Percentiles rank a stretch among this genome's conserved stretches.
phyloP scores from a whole-genome alignment of 1,140 invertebrate species.

The Ceratoteleas bidentatus region DNA sequence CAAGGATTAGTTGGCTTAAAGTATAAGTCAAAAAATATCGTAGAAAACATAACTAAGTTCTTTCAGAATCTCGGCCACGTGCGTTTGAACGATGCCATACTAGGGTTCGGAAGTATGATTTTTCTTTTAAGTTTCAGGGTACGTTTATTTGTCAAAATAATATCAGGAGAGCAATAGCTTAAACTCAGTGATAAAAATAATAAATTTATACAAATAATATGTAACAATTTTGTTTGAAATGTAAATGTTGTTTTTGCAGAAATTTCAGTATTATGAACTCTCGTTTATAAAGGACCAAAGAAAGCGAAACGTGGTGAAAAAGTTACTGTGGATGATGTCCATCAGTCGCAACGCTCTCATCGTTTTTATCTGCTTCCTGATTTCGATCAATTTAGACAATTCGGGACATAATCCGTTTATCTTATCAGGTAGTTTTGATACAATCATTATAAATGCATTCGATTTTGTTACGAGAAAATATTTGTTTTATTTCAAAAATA shows the following conservation, averaged over 20 bases:
- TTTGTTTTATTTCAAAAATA: no score
- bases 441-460: no score
- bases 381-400: slow-evolving; percentile 79
- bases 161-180: neutral
- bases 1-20: slow-evolving; percentile 90
- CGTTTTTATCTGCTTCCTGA: slow-evolving; percentile 84
- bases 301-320: slow-evolving; percentile 75
- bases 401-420: slow-evolving; percentile 78
- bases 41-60: slow-evolving; percentile 84
- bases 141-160: slow-evolving; percentile 19
- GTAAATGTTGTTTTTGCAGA: slow-evolving; percentile 80
- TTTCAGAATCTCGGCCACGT: slow-evolving; percentile 82
- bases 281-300: slow-evolving; percentile 65
- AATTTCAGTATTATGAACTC: slow-evolving; percentile 85
- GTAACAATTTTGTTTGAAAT: slow-evolving; percentile 4
- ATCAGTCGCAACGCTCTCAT: slow-evolving; percentile 90
- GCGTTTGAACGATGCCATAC: slow-evolving; percentile 83
- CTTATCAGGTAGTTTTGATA: slow-evolving; percentile 77
- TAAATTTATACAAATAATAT: slow-evolving; percentile 1
- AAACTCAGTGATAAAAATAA: neutral
- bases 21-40: slow-evolving; percentile 84
- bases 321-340: slow-evolving; percentile 86
- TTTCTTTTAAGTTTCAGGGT: slow-evolving; percentile 86
- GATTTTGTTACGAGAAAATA: no score
- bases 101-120: slow-evolving; percentile 85